Percentiles rank a stretch among this genome's conserved stretches.
phyloP scores from a whole-genome alignment of 2,888 invertebrate genomes.

The Parnassius mnemosyne region DNA sequence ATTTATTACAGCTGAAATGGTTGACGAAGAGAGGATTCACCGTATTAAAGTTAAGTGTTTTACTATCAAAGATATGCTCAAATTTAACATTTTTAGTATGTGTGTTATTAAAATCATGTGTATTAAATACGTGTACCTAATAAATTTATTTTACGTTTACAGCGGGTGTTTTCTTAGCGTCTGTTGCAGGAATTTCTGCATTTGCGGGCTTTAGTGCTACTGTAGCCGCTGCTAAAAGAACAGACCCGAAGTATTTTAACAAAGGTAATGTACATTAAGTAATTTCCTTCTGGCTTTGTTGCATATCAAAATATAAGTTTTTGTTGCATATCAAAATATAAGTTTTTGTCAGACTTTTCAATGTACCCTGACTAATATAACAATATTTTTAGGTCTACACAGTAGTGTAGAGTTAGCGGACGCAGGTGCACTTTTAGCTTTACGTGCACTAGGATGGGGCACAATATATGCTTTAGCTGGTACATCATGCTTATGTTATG shows the following conservation, averaged over 20 bases:
- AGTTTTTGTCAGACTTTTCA: too few species aligned
- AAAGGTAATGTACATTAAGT: slow-evolving; percentile 73
- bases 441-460: slow-evolving; percentile 93
- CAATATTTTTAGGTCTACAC: slow-evolving; percentile 68
- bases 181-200: slow-evolving; percentile 89
- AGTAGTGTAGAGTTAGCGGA: slow-evolving; percentile 84
- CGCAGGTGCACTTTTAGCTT: slow-evolving; percentile 88
- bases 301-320: neutral
- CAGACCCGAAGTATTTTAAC: slow-evolving; percentile 88
- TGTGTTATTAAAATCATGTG: too few species aligned
- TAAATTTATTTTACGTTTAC: slow-evolving; percentile 40
- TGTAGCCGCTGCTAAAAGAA: slow-evolving; percentile 87
- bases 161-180: slow-evolving; percentile 86
- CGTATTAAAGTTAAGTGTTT: slow-evolving; percentile 61
- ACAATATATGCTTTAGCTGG: slow-evolving; percentile 93
- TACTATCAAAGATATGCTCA: neutral
- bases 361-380: slow-evolving; percentile 6
- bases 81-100: too few species aligned
- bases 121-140: too few species aligned
- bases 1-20: slow-evolving; percentile 33
- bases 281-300: neutral
- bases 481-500: slow-evolving; percentile 89
- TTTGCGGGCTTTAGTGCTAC: slow-evolving; percentile 91
- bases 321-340: too few species aligned
- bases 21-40: slow-evolving; percentile 63